phyloP scores from a whole-genome alignment of 2,888 invertebrate genomes.

The Tyria jacobaeae region DNA sequence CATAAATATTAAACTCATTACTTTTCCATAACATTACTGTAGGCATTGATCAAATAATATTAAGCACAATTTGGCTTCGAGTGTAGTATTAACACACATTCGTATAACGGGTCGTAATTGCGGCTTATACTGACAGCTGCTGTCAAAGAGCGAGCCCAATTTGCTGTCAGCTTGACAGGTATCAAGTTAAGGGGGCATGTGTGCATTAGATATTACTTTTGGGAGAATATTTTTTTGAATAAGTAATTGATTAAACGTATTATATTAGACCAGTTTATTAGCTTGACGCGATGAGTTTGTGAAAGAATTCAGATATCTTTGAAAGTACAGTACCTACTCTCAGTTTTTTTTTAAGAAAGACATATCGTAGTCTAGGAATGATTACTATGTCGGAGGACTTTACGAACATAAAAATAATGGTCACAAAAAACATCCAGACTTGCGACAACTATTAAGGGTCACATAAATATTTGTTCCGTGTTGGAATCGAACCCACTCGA shows the following conservation, averaged over 20 bases:
- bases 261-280: neutral
- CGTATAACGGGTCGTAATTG: conserved; percentile 53
- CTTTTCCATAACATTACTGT: conserved; percentile 10
- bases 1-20: conserved; percentile 1
- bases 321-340: no score
- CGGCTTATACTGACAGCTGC: conserved; percentile 60
- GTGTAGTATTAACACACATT: conserved; percentile 44
- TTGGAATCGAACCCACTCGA: no score
- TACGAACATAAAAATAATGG: no score
- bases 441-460: no score
- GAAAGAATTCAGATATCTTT: no score
- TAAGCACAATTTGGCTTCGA: conserved; percentile 24
- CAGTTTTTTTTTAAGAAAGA: no score
- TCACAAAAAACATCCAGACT: no score
- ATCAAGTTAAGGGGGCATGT: conserved; percentile 51
- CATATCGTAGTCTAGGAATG: no score
- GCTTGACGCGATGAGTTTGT: no score
- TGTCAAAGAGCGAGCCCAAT: conserved; percentile 60
- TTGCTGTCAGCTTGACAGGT: conserved; percentile 70
- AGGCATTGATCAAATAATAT: conserved; percentile 31
- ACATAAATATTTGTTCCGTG: no score
- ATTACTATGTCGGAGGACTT: no score
- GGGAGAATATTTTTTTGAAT: neutral
- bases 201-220: conserved; percentile 6
- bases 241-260: neutral